Evolutionary conservation across 2,113 vertebrate species (phyloP).

Genomic region (Anarrhichthys ocellatus): DNA sequence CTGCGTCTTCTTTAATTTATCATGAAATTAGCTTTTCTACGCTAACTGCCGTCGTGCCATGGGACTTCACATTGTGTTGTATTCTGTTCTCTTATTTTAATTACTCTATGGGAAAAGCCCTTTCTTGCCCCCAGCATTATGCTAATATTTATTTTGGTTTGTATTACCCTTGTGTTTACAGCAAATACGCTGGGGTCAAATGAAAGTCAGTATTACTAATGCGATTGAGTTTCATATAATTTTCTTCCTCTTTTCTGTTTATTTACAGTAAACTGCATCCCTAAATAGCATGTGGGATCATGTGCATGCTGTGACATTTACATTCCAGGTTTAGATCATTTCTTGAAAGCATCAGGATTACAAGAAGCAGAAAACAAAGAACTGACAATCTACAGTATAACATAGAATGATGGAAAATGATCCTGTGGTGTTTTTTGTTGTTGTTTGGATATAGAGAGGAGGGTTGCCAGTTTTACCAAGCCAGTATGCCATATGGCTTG

Average conservation of each 20-base stretch:
- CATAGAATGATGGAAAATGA: conserved; percentile 4
- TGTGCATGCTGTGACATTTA: conserved; percentile 22
- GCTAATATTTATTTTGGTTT: conserved; percentile 82
- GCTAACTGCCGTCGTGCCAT: conserved; percentile 66
- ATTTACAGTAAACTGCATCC: conserved; percentile 62
- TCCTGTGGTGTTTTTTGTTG: background rate
- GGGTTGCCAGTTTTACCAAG: conserved; percentile 68
- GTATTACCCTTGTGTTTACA: conserved; percentile 76
- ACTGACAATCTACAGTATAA: background rate
- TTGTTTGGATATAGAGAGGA: conserved; percentile 54
- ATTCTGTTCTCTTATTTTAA: conserved; percentile 79
- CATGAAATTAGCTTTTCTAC: conserved; percentile 78
- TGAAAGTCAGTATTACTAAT: conserved; percentile 74
- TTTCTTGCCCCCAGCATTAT: conserved; percentile 77
- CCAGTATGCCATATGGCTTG: conserved; percentile 78
- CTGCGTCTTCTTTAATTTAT: conserved; percentile 77
- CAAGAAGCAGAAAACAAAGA: conserved; percentile 19
- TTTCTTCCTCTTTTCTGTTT: conserved; percentile 64
- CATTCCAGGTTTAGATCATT: conserved; percentile 23
- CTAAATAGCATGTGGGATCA: conserved; percentile 39
- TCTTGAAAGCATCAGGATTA: conserved; percentile 3
- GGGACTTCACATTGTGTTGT: conserved; percentile 74
- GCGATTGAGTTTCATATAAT: conserved; percentile 66
- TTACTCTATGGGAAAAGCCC: conserved; percentile 76
- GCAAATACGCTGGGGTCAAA: conserved; percentile 76